Evolutionary conservation across 2,113 vertebrate species (phyloP), one percentile per base, ranked within the genome.

Genomic region (Elgaria multicarinata): DNA sequence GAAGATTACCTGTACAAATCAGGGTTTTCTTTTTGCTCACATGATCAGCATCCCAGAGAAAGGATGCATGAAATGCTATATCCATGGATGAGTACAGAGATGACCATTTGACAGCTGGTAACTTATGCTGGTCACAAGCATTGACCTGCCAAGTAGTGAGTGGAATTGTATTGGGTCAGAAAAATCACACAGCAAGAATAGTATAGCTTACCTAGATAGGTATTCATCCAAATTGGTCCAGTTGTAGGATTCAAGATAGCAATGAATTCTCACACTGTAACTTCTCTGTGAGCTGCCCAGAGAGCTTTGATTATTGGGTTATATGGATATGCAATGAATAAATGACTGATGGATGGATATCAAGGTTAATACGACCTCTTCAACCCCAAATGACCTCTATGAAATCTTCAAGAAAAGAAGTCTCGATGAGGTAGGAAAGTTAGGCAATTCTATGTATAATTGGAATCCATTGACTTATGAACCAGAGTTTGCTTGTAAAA

Each of bases 401-500:
- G 2, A 72, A 50, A 13, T 36, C 24, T 26, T 8, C 42, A 67
- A 67, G 33, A 69, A 39, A 36, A 28, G 6, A 22, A 53, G 53
- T 33, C 26, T 39, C 5, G 2, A 36, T 24, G 39, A 33, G 33
- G 28, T 28, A 81, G 67, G 42, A 33, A 53, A 28, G 16, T 75
- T 55, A 36, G 16, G 67, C 33, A 53, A 42, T 88, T 58, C 16
- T 58, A 31, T 71, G n/a, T 72, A 71, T 81, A 88, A 88, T 58
- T 81, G 28, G 66, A 81, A 88, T 53, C 4, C 36, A 88, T 36
- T 82, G 50, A 82, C 16, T 58, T 88, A 72, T 31, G 66, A 72
- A 33, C 46, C 22, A 76, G 2, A 18, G n/a, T 62, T 46, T 78
- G 6, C 66, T 62, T 93, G 26, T 87, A 87, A 80, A 90, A 80